Evolutionary conservation across 2,888 invertebrate genomes (phyloP).

Genomic region (Catocala nupta): DNA sequence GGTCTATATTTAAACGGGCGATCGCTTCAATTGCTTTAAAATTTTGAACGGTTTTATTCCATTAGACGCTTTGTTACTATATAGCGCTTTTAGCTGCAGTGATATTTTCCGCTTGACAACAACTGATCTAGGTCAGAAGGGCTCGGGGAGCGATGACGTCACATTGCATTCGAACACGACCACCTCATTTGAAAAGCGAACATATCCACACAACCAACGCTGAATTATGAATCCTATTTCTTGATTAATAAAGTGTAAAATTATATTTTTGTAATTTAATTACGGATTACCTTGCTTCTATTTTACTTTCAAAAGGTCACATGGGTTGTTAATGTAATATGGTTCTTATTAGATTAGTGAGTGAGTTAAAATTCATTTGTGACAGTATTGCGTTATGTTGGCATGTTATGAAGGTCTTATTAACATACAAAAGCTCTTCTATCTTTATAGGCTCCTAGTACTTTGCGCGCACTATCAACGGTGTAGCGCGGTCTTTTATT

Average conservation of each 20-base stretch:
- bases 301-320: conserved; percentile 45
- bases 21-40: conserved; percentile 28
- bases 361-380: conserved; percentile 51
- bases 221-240: conserved; percentile 32
- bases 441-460: conserved; percentile 51
- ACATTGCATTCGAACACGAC: conserved; percentile 69
- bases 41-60: conserved; percentile 12
- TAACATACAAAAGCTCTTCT: conserved; percentile 54
- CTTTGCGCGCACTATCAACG: conserved; percentile 30
- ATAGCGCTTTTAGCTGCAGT: conserved; percentile 49
- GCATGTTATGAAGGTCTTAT: conserved; percentile 55
- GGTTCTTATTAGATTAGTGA: conserved; percentile 39
- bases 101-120: conserved; percentile 74
- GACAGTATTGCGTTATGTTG: conserved; percentile 49
- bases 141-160: conserved; percentile 73
- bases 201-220: conserved; percentile 27
- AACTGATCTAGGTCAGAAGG: conserved; percentile 75
- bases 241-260: conserved; percentile 26
- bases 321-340: conserved; percentile 41
- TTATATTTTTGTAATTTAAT: conserved; percentile 30
- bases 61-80: conserved; percentile 28
- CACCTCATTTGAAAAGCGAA: conserved; percentile 50
- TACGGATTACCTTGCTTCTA: conserved; percentile 49
- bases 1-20: conserved; percentile 26
- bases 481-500: conserved; percentile 29